Conservation (phyloP, 2,797 vertebrate species). For the Eulemur coronatus region DNA sequence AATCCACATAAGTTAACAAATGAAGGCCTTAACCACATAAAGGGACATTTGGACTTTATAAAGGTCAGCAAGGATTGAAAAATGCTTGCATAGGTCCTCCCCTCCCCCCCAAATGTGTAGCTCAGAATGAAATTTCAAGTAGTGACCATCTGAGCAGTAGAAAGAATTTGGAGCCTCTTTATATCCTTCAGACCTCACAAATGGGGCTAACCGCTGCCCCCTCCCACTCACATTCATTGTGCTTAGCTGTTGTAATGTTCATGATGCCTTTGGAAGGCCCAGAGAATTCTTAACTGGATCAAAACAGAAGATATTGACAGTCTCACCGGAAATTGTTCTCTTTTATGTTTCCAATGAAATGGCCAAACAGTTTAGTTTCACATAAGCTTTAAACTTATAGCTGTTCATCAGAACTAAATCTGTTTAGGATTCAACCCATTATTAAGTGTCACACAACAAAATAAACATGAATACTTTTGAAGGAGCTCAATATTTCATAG, state of each 20-base stretch:
- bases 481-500: not conserved
- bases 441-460: not conserved
- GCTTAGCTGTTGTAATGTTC: not conserved
- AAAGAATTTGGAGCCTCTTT: not conserved
- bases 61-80: not conserved
- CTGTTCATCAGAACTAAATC: not conserved
- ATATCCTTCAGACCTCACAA: not conserved
- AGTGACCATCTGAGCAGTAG: not conserved
- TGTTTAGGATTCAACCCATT: not conserved
- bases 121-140: not conserved
- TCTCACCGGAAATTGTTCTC: not conserved
- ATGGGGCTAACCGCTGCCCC: too few species aligned
- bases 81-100: not conserved
- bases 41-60: not conserved
- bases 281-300: not conserved
- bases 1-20: not conserved
- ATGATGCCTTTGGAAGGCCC: not conserved
- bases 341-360: conserved; percentile 23
- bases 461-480: not conserved
- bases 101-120: not conserved
- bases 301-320: not conserved
- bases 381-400: not conserved
- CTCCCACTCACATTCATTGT: not conserved
- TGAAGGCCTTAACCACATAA: not conserved
- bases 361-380: conserved; percentile 10